phyloP scores from a whole-genome alignment of 2,797 vertebrate species.

The Bufotes viridis region DNA sequence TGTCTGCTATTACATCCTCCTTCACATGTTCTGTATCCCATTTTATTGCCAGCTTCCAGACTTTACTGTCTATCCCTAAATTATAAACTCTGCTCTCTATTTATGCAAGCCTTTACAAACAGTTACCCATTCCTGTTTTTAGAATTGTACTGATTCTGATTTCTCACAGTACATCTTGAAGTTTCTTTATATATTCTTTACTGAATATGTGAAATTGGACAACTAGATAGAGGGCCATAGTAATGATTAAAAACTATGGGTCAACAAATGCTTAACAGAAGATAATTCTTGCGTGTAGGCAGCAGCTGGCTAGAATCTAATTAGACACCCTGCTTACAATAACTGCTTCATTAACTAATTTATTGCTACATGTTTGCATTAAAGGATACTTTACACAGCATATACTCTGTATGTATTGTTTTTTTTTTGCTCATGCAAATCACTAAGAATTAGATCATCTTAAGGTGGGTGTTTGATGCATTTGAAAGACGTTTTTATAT shows the following conservation, averaged over 20 bases:
- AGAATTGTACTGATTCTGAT: background rate
- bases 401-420: slow-evolving; percentile 37
- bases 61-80: slow-evolving; percentile 33
- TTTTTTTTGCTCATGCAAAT: slow-evolving; percentile 13
- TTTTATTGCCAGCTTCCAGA: slow-evolving; percentile 26
- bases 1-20: slow-evolving; percentile 41
- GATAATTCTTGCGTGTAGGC: slow-evolving; percentile 41
- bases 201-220: slow-evolving; percentile 5
- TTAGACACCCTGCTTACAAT: slow-evolving; percentile 50
- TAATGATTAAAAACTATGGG: slow-evolving; percentile 50
- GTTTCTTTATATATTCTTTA: background rate
- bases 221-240: slow-evolving; percentile 8
- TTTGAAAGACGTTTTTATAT: slow-evolving; percentile 22
- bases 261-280: slow-evolving; percentile 51
- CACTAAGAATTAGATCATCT: slow-evolving; percentile 13
- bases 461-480: slow-evolving; percentile 16
- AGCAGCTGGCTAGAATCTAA: slow-evolving; percentile 56
- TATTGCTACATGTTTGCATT: slow-evolving; percentile 46
- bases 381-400: slow-evolving; percentile 40
- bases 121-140: background rate
- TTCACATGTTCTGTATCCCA: slow-evolving; percentile 45
- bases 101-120: slow-evolving; percentile 19
- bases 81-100: background rate
- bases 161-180: background rate
- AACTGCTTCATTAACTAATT: slow-evolving; percentile 55